Evolutionary conservation across 2,113 vertebrate species (phyloP).

Genomic region (Gila orcuttii): DNA sequence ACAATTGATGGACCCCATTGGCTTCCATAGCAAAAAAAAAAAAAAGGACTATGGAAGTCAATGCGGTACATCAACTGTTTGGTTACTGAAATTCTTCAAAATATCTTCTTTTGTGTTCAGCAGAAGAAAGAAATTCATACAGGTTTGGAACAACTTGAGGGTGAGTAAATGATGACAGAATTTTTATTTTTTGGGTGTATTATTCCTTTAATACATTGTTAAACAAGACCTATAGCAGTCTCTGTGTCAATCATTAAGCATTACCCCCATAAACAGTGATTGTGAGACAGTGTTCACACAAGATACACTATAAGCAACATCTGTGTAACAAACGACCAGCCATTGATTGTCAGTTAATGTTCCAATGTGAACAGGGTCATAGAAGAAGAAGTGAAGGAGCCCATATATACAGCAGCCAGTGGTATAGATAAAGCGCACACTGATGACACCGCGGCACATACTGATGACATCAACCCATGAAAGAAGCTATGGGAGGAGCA

Average conservation of each 20-base stretch:
- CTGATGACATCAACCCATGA: slow-evolving; percentile 59
- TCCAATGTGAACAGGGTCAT: slow-evolving; percentile 59
- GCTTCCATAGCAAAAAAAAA: no score
- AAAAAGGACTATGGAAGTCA: no score
- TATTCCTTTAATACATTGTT: background rate
- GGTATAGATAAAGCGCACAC: slow-evolving; percentile 54
- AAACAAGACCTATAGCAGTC: slow-evolving; percentile 17
- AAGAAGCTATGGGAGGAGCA: slow-evolving; percentile 49
- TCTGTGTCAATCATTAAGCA: slow-evolving; percentile 66
- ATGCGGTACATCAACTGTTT: no score
- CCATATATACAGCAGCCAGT: slow-evolving; percentile 28
- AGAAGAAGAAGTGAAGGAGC: slow-evolving; percentile 43
- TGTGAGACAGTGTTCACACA: slow-evolving; percentile 58
- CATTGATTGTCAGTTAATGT: slow-evolving; percentile 40
- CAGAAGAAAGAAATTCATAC: no score
- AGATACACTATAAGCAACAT: slow-evolving; percentile 33
- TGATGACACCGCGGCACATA: slow-evolving; percentile 63
- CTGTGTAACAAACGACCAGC: background rate
- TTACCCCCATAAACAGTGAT: slow-evolving; percentile 10
- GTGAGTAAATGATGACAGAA: no score
- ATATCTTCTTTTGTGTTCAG: no score
- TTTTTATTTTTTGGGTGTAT: no score
- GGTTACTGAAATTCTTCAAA: no score
- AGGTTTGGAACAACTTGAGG: no score
- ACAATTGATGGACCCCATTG: no score